Evolutionary conservation across 2,797 vertebrate species (phyloP).

Genomic region (Thripadectes ignobilis): DNA sequence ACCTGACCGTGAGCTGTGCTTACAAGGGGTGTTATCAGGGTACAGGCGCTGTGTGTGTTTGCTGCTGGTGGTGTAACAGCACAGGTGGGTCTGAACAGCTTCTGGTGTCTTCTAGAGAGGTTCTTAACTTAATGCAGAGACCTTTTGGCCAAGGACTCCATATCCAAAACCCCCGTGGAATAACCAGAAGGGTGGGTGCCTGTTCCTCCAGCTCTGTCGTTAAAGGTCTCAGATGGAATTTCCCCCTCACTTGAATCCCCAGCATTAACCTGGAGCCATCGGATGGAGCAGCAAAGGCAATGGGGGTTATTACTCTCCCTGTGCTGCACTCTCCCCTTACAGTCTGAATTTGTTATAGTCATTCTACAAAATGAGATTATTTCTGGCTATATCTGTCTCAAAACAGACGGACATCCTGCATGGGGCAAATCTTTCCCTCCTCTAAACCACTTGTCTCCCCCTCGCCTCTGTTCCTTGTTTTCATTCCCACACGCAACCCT

Average conservation of each 20-base stretch:
- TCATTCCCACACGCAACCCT: neutral
- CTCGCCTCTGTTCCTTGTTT: slow-evolving; percentile 24
- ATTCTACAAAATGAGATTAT: neutral
- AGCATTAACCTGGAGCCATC: neutral
- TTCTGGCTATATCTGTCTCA: neutral
- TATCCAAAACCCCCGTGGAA: neutral
- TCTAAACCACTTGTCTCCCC: neutral
- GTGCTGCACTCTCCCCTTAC: neutral
- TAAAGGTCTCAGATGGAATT: neutral
- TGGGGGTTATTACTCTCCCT: neutral
- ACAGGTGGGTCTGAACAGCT: neutral
- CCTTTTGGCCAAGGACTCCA: neutral
- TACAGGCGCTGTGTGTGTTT: neutral
- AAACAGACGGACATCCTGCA: neutral
- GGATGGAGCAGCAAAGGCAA: neutral
- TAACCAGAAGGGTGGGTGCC: neutral
- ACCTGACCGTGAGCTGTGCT: neutral
- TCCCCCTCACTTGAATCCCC: neutral
- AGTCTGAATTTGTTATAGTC: neutral
- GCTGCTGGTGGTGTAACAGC: neutral
- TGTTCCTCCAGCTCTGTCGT: neutral
- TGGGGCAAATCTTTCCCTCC: neutral
- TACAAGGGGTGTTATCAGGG: neutral
- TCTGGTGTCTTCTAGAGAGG: neutral
- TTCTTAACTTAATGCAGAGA: neutral